phyloP scores from a whole-genome alignment of 1,140 invertebrate species.

The Rhyacophila brunnea region DNA sequence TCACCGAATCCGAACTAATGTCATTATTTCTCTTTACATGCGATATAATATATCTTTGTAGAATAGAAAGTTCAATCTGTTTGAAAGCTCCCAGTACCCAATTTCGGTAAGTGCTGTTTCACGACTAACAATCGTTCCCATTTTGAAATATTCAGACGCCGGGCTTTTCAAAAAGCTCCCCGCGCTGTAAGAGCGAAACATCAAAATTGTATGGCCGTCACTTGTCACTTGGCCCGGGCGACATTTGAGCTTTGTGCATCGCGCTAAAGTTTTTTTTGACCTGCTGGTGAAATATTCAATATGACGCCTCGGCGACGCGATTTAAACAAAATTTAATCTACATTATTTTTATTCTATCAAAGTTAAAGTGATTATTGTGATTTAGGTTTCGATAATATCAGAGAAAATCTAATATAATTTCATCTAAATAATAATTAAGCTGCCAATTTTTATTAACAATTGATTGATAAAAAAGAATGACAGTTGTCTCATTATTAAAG shows the following conservation, averaged over 20 bases:
- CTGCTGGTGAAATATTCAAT: no score
- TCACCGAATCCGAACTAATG: conserved; percentile 5
- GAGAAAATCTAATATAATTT: no score
- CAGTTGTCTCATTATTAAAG: no score
- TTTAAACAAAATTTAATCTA: no score
- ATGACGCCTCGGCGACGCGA: no score
- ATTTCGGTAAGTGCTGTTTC: conserved; percentile 9
- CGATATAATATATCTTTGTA: conserved; percentile 4
- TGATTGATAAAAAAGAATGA: no score
- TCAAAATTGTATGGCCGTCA: conserved; percentile 6
- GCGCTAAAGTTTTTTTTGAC: no score
- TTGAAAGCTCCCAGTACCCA: conserved; percentile 10
- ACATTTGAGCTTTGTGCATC: conserved; percentile 1
- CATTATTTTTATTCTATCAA: no score
- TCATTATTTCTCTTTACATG: conserved; percentile 6
- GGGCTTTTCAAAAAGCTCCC: conserved; percentile 1
- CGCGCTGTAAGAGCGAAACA: neutral
- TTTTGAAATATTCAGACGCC: conserved; percentile 11
- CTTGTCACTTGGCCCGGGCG: conserved; percentile 1
- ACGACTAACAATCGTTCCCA: conserved; percentile 4
- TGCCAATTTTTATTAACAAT: no score
- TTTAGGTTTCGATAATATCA: no score
- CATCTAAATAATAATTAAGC: no score
- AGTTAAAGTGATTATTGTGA: no score
- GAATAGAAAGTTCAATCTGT: conserved; percentile 1